Base-by-base conservation (phyloP, 2,888 invertebrate species). In the Hypomecis punctinalis region DNA sequence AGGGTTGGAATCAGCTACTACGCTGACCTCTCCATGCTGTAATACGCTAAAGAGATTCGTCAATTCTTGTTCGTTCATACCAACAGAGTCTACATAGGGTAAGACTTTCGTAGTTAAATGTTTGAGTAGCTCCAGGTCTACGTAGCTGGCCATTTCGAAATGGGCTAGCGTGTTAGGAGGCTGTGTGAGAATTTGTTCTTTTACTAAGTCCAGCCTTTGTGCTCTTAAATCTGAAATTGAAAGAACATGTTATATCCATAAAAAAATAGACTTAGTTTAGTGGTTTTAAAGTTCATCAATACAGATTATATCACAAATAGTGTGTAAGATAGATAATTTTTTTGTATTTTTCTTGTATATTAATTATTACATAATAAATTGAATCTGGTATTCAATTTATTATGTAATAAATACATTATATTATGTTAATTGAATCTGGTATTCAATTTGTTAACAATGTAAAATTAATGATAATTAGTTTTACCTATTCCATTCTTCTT, bases 21-120 rank as follows among this genome's bases (percentile, higher is more conserved):
- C 88, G 35, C 95, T 96, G 6, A 97, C 94, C 75, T 95, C 95
- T 3, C 96, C 96, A 76, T 94, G 92, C 66, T 94, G 93, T 57
- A 97, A 85, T 5, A 96, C 94, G 81, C 95, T 95, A 65, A 95
- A 94, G 7, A 97, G 85, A 87, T 97, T 97, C 0, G 96, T 95
- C 59, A 97, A 88, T 86, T 97, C 97, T 86, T 97, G 97, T 80
- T 97, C 97, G 79, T 97, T 97, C 97, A 97, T 97, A 4, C 97
- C 97, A 5, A 97, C 90, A 0, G 97, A 97, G 81, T 97, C 97
- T 0, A 96, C 94, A 78, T 94, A 95, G 0, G 96, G 96, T 67
- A 97, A 89, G 0, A 97, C 94, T 72, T 94, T 93, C 5, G 95
- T 93, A 0, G 94, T 94, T 0, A 97, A 85, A 52, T 96, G 95